Conservation (phyloP, 2,888 invertebrate species). For the Ceriagrion tenellum region DNA sequence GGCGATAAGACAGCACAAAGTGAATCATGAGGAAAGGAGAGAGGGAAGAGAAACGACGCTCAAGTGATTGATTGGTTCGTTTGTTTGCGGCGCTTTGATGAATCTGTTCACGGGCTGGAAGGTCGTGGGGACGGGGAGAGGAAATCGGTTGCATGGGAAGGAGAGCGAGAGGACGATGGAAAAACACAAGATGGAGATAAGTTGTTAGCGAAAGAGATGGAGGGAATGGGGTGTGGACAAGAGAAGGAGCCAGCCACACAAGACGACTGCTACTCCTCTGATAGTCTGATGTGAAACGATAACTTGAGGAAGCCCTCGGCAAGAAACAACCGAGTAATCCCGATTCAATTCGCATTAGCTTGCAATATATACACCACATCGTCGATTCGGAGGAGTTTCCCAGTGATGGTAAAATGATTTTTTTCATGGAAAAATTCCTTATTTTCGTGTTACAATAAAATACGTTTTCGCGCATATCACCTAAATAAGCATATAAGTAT, state of each 20-base stretch:
- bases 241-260: background rate
- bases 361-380: no score
- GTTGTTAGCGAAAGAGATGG: background rate
- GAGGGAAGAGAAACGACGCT: background rate
- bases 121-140: background rate
- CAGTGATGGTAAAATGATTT: no score
- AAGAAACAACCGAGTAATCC: no score
- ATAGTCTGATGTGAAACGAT: background rate
- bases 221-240: background rate
- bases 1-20: conserved; percentile 28
- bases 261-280: background rate
- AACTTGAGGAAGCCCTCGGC: no score
- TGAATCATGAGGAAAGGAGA: background rate
- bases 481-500: no score
- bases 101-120: conserved; percentile 31
- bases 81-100: conserved; percentile 63
- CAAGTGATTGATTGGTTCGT: conserved; percentile 51
- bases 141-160: background rate
- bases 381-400: no score
- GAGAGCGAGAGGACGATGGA: background rate
- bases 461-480: no score
- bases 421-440: no score
- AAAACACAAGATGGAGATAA: background rate
- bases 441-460: no score
- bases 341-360: no score